Evolutionary conservation across 2,113 vertebrate genomes (phyloP), one percentile per base, ranked within the genome.

Genomic region (Ctenodactylus gundi): DNA sequence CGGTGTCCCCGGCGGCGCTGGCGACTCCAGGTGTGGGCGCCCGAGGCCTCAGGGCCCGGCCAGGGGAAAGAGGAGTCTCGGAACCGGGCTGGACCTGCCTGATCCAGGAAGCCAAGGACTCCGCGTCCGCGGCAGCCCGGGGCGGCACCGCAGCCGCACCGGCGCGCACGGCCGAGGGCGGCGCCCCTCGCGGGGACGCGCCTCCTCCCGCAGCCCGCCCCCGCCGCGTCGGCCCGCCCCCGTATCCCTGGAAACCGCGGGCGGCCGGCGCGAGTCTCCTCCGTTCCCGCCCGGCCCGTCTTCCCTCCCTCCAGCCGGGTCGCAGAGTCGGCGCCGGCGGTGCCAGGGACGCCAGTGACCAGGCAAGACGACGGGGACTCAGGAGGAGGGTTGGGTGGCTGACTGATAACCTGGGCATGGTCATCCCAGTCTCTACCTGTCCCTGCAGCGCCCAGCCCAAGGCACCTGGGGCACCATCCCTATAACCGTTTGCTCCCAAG

Each of bases 191-290:
- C 65, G n/a, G 21, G 81, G n/a, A 65, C 31, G 78, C 84, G 73
- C 70, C 92, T 73, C 67, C 55, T 18, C 82, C 90, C 36, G 20
- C 68, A 57, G 64, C 70, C 86, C 73, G 49, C 44, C 89, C 60
- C 75, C 41, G 70, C 84, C 4, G 72, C n/a, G 29, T 58, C 36
- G 23, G 83, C 68, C 92, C 75, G 57, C 88, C 90, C 51, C 64
- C 23, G 44, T 85, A 84, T 85, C 85, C 93, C 25, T 70, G 82
- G 94, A 90, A 94, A 87, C 91, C 8, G 49, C 76, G 7, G 51
- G 80, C 39, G 10, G 27, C 62, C 4, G n/a, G n/a, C n/a, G n/a
- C n/a, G n/a, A 31, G 15, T 10, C 70, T 44, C 70, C 70, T 15
- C 14, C 7, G 27, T 7, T 6, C 2, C 34, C n/a, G 27, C 68